These are phyloP conservation scores for Struthio camelus DNA, from an alignment of 2,113 vertebrate genomes.

Conservation along the genomic window DNA sequence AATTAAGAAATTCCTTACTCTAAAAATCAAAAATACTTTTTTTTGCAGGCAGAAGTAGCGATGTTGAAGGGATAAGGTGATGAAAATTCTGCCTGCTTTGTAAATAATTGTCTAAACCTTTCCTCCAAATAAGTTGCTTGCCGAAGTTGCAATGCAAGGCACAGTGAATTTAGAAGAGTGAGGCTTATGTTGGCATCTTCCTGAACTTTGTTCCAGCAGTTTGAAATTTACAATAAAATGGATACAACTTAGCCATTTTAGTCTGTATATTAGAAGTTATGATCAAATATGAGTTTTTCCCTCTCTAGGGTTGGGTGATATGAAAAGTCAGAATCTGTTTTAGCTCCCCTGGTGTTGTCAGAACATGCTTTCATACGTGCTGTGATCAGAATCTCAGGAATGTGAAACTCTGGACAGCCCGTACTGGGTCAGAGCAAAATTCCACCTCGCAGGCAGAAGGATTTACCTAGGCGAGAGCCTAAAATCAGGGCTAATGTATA, in stretches of 20 bases:
- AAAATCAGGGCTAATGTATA: neutral
- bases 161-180: neutral
- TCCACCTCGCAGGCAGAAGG: neutral
- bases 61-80: neutral
- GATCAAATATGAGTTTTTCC: neutral
- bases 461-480: neutral
- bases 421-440: neutral
- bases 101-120: neutral
- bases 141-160: neutral
- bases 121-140: neutral
- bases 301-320: neutral
- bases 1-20: neutral
- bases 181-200: neutral
- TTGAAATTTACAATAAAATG: neutral
- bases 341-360: neutral
- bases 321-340: neutral
- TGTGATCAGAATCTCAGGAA: neutral
- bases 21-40: neutral
- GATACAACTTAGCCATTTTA: neutral
- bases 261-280: neutral
- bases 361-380: neutral
- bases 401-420: fast-evolving
- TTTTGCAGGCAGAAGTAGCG: fast-evolving
- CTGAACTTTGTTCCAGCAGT: neutral
- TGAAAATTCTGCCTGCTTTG: neutral